Evolutionary conservation across 2,113 vertebrate species (phyloP).

Genomic region (Rhynchomys soricoides): DNA sequence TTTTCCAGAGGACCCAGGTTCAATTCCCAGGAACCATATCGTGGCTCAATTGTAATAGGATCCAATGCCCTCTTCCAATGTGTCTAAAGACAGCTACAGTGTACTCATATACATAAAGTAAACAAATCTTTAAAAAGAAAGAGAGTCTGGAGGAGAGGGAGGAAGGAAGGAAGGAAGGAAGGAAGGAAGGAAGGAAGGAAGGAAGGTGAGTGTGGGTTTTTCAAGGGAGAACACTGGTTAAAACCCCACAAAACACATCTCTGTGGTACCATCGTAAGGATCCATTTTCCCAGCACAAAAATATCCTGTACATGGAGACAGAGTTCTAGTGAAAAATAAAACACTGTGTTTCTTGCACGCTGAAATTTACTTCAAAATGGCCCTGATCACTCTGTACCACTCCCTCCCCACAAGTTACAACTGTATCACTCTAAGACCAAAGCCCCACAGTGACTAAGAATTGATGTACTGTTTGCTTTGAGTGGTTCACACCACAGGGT

Average conservation of each 20-base stretch:
- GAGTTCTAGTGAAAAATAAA: neutral
- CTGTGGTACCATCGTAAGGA: neutral
- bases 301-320: neutral
- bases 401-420: neutral
- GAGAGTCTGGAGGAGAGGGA: too few relatives aligned
- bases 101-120: too few relatives aligned
- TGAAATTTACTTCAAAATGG: neutral
- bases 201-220: too few relatives aligned
- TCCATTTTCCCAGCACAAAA: neutral
- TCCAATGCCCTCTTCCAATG: too few relatives aligned
- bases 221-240: neutral
- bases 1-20: too few relatives aligned
- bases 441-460: neutral
- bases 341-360: neutral
- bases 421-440: neutral
- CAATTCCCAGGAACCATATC: too few relatives aligned
- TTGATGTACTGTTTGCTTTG: fast-evolving
- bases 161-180: too few relatives aligned
- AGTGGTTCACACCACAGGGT: neutral
- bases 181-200: too few relatives aligned
- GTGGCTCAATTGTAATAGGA: too few relatives aligned
- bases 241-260: neutral
- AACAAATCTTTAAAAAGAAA: too few relatives aligned
- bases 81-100: too few relatives aligned
- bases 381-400: neutral